Conservation (phyloP, 2,888 invertebrate genomes). For the Prosapia bicincta region DNA sequence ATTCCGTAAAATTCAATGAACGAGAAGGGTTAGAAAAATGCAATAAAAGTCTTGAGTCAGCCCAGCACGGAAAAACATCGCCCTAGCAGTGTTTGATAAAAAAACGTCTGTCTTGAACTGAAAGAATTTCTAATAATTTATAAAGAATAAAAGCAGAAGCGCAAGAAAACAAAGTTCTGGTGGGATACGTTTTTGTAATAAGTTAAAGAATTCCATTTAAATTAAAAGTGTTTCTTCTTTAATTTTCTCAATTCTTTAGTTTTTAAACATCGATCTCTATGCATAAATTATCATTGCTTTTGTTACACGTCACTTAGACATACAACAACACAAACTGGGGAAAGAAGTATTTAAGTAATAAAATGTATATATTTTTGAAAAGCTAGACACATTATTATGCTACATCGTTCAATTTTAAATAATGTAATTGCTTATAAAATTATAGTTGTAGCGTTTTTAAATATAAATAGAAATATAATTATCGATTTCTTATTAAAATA, state of each 20-base stretch:
- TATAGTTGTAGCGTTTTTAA: too few relatives aligned
- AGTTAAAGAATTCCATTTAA: constrained; percentile 21
- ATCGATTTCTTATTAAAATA: too few relatives aligned
- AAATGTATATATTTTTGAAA: too few relatives aligned
- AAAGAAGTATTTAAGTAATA: too few relatives aligned
- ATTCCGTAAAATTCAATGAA: neutral
- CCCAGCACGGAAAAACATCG: neutral
- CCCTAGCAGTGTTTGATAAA: neutral
- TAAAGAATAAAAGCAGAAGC: neutral
- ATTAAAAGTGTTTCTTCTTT: neutral
- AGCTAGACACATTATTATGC: too few relatives aligned
- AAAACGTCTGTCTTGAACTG: neutral
- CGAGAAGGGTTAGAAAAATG: neutral
- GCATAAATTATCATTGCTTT: too few relatives aligned
- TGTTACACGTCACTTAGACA: too few relatives aligned
- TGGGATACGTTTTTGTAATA: constrained; percentile 12
- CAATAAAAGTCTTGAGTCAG: neutral
- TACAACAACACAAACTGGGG: too few relatives aligned
- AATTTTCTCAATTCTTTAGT: neutral
- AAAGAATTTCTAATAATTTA: constrained; percentile 2
- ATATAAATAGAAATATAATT: too few relatives aligned
- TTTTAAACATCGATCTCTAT: too few relatives aligned
- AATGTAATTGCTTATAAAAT: too few relatives aligned
- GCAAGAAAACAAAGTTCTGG: neutral
- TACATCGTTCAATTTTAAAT: too few relatives aligned